phyloP scores from a whole-genome alignment of 2,888 invertebrate species.

The Pemphredon lugubris region DNA sequence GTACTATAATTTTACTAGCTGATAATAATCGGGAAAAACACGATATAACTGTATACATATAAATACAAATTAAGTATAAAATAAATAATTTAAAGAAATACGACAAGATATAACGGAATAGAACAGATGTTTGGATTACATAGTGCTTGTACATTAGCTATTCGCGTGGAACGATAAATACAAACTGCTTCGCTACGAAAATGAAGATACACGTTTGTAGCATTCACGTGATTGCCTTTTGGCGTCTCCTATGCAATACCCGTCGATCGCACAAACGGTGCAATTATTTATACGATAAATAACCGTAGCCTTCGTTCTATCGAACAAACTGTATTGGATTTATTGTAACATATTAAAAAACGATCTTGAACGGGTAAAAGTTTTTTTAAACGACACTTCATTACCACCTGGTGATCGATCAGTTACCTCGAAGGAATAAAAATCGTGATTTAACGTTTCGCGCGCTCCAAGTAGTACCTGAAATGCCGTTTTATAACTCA shows the following conservation, averaged over 20 bases:
- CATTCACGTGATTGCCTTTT: slow-evolving; percentile 50
- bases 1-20: slow-evolving; percentile 79
- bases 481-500: background rate
- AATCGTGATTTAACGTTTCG: slow-evolving; percentile 16
- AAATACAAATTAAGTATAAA: slow-evolving; percentile 74
- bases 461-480: slow-evolving; percentile 3
- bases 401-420: slow-evolving; percentile 12
- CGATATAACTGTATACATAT: slow-evolving; percentile 75
- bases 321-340: slow-evolving; percentile 55
- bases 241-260: slow-evolving; percentile 47
- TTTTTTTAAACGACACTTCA: slow-evolving; percentile 18
- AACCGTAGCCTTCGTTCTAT: slow-evolving; percentile 48
- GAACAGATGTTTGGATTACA: slow-evolving; percentile 60
- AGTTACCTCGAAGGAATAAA: slow-evolving; percentile 5
- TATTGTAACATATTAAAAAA: slow-evolving; percentile 52
- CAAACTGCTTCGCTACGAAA: slow-evolving; percentile 68
- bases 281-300: slow-evolving; percentile 56
- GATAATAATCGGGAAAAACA: slow-evolving; percentile 70
- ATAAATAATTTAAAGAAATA: slow-evolving; percentile 66
- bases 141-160: slow-evolving; percentile 72
- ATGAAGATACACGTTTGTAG: slow-evolving; percentile 55
- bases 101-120: slow-evolving; percentile 53
- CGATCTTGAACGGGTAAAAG: slow-evolving; percentile 49
- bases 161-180: slow-evolving; percentile 61
- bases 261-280: slow-evolving; percentile 53